Percentiles rank a stretch among this genome's conserved stretches.
Evolutionary conservation across 2,113 vertebrate species (phyloP).

Genomic region (Cryptotis parvus): DNA sequence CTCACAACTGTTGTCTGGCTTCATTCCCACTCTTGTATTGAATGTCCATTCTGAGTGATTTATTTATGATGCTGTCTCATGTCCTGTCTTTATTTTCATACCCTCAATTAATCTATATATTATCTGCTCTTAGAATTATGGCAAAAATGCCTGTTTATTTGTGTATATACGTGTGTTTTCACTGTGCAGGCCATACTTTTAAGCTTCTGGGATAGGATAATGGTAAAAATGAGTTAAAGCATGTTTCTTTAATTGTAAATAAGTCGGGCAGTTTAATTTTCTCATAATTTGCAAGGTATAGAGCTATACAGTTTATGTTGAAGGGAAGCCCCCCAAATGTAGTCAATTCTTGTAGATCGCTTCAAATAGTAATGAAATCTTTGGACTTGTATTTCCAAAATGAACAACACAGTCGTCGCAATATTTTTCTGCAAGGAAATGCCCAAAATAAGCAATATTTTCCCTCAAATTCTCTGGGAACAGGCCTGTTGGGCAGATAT

Average conservation of each 20-base stretch:
- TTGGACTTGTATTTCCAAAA: slow-evolving; percentile 44
- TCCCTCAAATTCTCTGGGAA: not conserved
- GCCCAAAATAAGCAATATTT: not conserved
- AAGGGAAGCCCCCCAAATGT: slow-evolving; percentile 40
- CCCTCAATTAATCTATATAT: slow-evolving; percentile 49
- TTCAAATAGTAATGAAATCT: slow-evolving; percentile 45
- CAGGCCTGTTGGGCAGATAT: not conserved
- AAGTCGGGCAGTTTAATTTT: slow-evolving; percentile 40
- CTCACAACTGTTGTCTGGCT: not conserved
- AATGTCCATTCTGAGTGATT: slow-evolving; percentile 50
- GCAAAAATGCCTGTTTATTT: slow-evolving; percentile 41
- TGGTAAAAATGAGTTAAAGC: slow-evolving; percentile 61
- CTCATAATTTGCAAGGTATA: slow-evolving; percentile 9
- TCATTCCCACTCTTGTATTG: slow-evolving; percentile 35
- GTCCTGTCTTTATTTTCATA: slow-evolving; percentile 49
- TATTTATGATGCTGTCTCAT: slow-evolving; percentile 29
- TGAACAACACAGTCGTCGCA: not conserved
- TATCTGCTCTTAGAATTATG: slow-evolving; percentile 37
- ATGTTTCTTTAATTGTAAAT: slow-evolving; percentile 70
- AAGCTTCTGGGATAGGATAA: slow-evolving; percentile 42
- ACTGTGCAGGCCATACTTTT: slow-evolving; percentile 3
- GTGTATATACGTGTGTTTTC: not conserved
- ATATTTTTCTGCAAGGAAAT: not conserved
- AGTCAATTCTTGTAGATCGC: slow-evolving; percentile 41
- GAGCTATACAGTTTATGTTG: slow-evolving; percentile 39